These are phyloP conservation scores for Chrysoperla carnea DNA, from an alignment of 1,140 invertebrate genomes.

Conservation along the genomic window DNA sequence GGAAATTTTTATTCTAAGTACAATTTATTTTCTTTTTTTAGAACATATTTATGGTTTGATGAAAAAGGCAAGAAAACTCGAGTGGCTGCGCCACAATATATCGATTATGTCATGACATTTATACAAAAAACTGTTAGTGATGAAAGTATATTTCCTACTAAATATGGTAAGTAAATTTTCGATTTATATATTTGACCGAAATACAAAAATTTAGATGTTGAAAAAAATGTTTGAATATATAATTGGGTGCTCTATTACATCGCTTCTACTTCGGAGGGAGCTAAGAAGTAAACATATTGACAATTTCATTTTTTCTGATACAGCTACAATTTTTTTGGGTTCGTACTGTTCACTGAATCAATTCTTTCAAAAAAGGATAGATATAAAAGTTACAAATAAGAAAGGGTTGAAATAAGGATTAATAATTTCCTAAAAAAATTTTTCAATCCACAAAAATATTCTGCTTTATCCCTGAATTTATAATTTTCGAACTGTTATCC, in stretches of 20 bases:
- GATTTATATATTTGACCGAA: neutral
- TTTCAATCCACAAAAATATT: no score
- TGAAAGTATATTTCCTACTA: slow-evolving; percentile 93
- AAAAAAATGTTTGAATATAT: neutral
- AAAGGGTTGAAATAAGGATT: no score
- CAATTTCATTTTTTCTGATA: no score
- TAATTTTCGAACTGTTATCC: no score
- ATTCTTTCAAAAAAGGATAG: no score
- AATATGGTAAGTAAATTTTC: slow-evolving; percentile 62
- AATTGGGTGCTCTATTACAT: neutral
- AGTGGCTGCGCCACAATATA: slow-evolving; percentile 92
- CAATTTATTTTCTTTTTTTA: slow-evolving; percentile 29
- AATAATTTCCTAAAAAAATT: no score
- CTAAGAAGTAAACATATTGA: neutral
- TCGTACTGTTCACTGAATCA: no score
- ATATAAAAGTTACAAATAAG: no score
- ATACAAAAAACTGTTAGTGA: slow-evolving; percentile 94
- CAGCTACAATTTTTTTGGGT: no score
- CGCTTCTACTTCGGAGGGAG: no score
- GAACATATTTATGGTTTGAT: slow-evolving; percentile 95
- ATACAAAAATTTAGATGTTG: neutral
- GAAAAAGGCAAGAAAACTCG: slow-evolving; percentile 96
- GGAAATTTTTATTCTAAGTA: no score
- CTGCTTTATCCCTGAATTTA: no score
- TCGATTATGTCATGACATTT: slow-evolving; percentile 97